Conservation (phyloP, 2,888 invertebrate species). For the Spatulosminthurus flaviceps region DNA sequence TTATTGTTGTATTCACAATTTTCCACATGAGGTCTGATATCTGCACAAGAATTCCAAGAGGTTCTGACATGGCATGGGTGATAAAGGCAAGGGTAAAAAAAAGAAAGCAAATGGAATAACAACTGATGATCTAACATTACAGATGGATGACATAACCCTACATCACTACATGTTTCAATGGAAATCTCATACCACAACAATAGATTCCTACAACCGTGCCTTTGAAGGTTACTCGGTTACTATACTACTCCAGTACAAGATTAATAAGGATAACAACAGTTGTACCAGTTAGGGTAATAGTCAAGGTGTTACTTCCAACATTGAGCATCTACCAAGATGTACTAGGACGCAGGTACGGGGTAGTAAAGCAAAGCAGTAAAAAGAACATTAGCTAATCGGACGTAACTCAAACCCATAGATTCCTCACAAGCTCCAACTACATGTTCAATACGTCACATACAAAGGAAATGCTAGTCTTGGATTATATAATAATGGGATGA, state of each 20-base stretch:
- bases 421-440: too few species aligned
- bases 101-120: not conserved
- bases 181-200: constrained; percentile 12
- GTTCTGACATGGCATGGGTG: not conserved
- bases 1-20: not conserved
- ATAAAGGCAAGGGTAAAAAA: not conserved
- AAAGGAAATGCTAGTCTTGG: not conserved
- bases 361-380: too few species aligned
- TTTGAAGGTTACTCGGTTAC: constrained; percentile 17
- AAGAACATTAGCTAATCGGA: constrained; percentile 8
- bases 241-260: constrained; percentile 23
- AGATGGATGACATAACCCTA: constrained; percentile 14
- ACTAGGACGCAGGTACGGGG: too few species aligned
- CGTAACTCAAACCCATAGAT: constrained; percentile 11
- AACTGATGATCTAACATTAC: constrained; percentile 1
- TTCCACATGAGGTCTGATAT: not conserved
- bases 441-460: not conserved
- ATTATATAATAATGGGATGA: constrained; percentile 18
- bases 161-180: not conserved
- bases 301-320: constrained; percentile 24
- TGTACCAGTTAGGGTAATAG: constrained; percentile 17
- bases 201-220: not conserved
- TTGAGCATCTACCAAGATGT: constrained; percentile 1
- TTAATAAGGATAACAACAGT: constrained; percentile 6
- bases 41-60: constrained; percentile 1